Percentiles rank a stretch among this genome's conserved stretches.
Evolutionary conservation across 2,113 vertebrate genomes (phyloP).

Genomic region (Dendropsophus ebraccatus): DNA sequence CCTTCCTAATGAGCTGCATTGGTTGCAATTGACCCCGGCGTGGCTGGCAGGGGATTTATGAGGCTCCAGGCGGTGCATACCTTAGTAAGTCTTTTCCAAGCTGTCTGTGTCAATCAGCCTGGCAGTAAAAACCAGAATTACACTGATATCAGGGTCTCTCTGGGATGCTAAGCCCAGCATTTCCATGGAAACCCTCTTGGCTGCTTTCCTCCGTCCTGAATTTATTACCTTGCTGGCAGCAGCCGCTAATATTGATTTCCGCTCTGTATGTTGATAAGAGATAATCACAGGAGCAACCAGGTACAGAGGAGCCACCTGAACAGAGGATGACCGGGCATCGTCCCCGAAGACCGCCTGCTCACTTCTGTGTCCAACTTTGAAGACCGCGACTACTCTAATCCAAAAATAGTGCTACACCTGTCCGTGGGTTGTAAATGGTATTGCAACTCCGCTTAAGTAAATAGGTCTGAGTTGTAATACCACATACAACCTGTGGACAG

Average conservation of each 20-base stretch:
- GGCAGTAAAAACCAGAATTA: conserved; percentile 32
- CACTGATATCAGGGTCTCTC: conserved; percentile 40
- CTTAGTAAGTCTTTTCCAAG: conserved; percentile 37
- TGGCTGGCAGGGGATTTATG: conserved; percentile 13
- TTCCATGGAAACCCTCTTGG: conserved; percentile 55
- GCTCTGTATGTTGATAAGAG: conserved; percentile 39
- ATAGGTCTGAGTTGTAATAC: too few species aligned
- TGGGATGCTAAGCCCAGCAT: conserved; percentile 37
- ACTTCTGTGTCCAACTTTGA: background rate
- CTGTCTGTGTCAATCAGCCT: conserved; percentile 25
- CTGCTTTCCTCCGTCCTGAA: conserved; percentile 29
- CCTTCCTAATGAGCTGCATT: background rate
- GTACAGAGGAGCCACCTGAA: background rate
- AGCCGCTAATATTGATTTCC: conserved; percentile 51
- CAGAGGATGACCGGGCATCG: background rate
- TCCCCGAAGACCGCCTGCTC: background rate
- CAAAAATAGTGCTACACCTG: too few species aligned
- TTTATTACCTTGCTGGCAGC: conserved; percentile 40
- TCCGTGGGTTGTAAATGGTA: too few species aligned
- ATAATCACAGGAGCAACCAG: conserved; percentile 25
- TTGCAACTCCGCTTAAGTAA: too few species aligned
- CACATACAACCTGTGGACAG: too few species aligned
- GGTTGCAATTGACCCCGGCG: background rate
- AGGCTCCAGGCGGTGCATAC: conserved; percentile 6
- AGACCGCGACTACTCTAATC: too few species aligned